A percentile compares a stretch with the other conserved stretches of the same genome.
Conservation (phyloP, 2,888 invertebrate genomes). For the Agriopis aurantiaria region DNA sequence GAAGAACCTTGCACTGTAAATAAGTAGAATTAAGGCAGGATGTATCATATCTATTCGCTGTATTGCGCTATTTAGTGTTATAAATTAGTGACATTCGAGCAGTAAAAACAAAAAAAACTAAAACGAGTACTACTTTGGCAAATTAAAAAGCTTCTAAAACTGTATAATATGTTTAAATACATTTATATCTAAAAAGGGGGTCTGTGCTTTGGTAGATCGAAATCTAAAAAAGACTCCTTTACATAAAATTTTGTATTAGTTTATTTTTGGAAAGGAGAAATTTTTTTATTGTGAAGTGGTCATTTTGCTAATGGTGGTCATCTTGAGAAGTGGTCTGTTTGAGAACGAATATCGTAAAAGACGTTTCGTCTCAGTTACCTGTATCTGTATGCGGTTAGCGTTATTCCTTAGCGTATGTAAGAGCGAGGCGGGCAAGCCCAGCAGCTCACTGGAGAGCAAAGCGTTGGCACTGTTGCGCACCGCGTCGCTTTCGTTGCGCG, state of each 20-base stretch:
- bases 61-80: not conserved
- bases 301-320: not conserved
- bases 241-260: too few relatives aligned
- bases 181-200: not conserved
- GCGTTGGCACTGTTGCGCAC: conserved; percentile 93
- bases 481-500: conserved; percentile 82
- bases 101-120: too few relatives aligned
- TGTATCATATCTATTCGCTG: not conserved
- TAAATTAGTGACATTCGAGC: too few relatives aligned
- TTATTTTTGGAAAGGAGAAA: too few relatives aligned
- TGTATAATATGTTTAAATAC: not conserved
- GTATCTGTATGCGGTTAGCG: conserved; percentile 71
- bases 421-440: conserved; percentile 84
- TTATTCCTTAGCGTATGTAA: conserved; percentile 72
- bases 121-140: not conserved
- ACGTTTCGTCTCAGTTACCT: conserved; percentile 55
- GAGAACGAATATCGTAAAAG: not conserved
- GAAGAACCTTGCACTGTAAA: not conserved
- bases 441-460: conserved; percentile 90
- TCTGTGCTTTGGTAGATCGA: too few relatives aligned
- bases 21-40: not conserved
- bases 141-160: not conserved
- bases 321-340: not conserved
- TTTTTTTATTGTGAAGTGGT: too few relatives aligned
- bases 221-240: too few relatives aligned